Evolutionary conservation across 1,140 invertebrate genomes (phyloP), one percentile per base, ranked within the genome.

Genomic region (Hylaeus anthracinus): DNA sequence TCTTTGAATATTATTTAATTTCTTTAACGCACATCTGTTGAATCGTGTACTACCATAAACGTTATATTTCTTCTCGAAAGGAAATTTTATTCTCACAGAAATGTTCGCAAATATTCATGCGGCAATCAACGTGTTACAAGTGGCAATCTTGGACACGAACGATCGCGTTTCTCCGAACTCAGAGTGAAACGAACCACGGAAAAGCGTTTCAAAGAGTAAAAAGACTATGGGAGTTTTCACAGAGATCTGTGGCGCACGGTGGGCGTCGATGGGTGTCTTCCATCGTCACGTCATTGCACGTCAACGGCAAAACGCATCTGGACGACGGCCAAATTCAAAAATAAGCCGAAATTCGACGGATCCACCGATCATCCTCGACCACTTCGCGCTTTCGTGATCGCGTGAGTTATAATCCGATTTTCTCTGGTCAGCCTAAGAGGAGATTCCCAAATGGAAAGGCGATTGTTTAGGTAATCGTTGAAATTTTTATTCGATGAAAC

Each of bases 321-420:
- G 86, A 79, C 60, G 56, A 61, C 61, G 41, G 82, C 86, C 86
- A 87, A 55, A 65, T 61, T 76, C 85, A 87, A 87, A 87, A 87
- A 87, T 87, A 87, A 84, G 72, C 77, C 39, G 70, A 87, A 81
- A 64, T 82, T 79, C 85, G 72, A 77, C 72, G 79, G 85, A 87
- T 87, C 79, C 58, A 75, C 71, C 48, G 58, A 86, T 86, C 67
- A 77, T 79, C 58, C n/a, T 67, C n/a, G 72, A 71, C 37, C 74
- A 51, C 74, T 51, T 65, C 58, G 65, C 51, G 41, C 3, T 55
- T 56, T 41, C 60, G 60, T 9, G n/a, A 61, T 26, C 65, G 10
- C n/a, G 48, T 26, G 3, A 8, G 14, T 14, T 5, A 55, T 2
- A 51, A 6, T 1, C 56, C 56, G 56, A 60, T 60, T 26, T 63